Base-by-base conservation (phyloP, 2,797 vertebrate genomes). In the Brachymystax lenok region DNA sequence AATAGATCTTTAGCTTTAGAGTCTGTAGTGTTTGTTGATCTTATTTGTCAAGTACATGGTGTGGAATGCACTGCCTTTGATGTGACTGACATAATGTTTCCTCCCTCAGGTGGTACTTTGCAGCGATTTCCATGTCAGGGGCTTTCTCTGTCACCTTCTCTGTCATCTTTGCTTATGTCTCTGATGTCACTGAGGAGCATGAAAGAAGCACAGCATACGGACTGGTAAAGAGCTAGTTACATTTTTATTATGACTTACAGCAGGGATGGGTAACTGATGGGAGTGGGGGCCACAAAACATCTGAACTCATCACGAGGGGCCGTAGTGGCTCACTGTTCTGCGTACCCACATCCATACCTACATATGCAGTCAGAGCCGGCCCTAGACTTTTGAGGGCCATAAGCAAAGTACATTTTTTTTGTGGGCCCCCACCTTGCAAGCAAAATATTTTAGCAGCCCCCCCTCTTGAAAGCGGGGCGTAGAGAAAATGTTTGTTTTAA, bases 81-180 rank as follows among this genome's bases (percentile, higher is more conserved):
- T 73, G n/a, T 51, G 27, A 73, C 72, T 63, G 72, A 46, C 72
- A 27, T 35, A 0, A 19, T 71, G 14, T 70, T 27, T 16, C 5
- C 88, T 86, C 40, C 75, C 84, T 19, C 88, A 98, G 97, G 98
- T 99, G 97, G 97, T 98, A 98, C 90, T 99, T 99, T 68, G 95
- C 95, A 30, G 95, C 97, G 96, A 99, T 99, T 89, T 96, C 97
- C 4, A 93, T 98, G 80, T 99, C 96, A 50, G 98, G 97, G 84
- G 92, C 96, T 1, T 99, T 99, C 90, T 97, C 97, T 0, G 98
- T 98, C 91, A 99, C 97, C 0, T 99, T 98, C 90, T 99, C 98
- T 4, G 97, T 98, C 78, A 97, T 98, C 93, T 98, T 98, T 84
- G 97, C 98, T 12, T 98, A 98, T 16, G 96, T 98, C 54, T 97